Conservation (phyloP, 2,888 invertebrate species). For the Bedellia somnulentella region DNA sequence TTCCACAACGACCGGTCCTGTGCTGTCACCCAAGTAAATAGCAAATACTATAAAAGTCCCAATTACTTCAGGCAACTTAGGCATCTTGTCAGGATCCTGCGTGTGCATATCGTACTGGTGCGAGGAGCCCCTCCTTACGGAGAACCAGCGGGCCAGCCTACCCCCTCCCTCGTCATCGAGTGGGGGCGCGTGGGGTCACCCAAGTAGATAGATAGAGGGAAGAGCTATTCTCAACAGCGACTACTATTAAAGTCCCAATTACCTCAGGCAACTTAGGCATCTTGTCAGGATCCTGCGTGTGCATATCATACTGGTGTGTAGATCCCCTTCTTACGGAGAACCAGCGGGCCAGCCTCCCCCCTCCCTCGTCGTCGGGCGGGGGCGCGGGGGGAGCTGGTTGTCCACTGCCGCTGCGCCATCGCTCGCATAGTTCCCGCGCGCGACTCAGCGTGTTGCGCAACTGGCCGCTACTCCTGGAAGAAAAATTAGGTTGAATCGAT, state of each 20-base stretch:
- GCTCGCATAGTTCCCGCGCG: slow-evolving; percentile 81
- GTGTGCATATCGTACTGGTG: slow-evolving; percentile 76
- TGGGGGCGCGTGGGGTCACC: slow-evolving; percentile 41
- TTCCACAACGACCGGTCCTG: no score
- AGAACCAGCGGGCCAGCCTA: slow-evolving; percentile 85
- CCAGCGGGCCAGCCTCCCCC: slow-evolving; percentile 82
- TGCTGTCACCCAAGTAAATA: no score
- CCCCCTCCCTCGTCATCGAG: slow-evolving; percentile 69
- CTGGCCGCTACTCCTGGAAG: slow-evolving; percentile 71
- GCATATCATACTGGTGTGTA: slow-evolving; percentile 79
- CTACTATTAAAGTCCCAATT: no score
- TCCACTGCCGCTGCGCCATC: slow-evolving; percentile 65
- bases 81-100: slow-evolving; percentile 68
- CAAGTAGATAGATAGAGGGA: no score
- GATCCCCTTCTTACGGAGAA: slow-evolving; percentile 85
- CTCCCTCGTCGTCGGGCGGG: slow-evolving; percentile 63
- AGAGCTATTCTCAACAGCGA: no score
- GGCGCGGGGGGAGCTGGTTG: slow-evolving; percentile 28
- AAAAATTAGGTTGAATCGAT: not conserved
- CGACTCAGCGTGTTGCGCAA: slow-evolving; percentile 79
- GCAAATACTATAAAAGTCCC: no score
- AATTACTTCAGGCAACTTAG: slow-evolving; percentile 79
- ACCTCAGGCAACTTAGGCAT: slow-evolving; percentile 86
- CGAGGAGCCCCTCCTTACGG: slow-evolving; percentile 79
- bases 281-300: slow-evolving; percentile 52